Percentiles rank a stretch among this genome's conserved stretches.
These are phyloP conservation scores for Nephila pilipes DNA, from an alignment of 1,140 invertebrate species.

Conservation along the genomic window DNA sequence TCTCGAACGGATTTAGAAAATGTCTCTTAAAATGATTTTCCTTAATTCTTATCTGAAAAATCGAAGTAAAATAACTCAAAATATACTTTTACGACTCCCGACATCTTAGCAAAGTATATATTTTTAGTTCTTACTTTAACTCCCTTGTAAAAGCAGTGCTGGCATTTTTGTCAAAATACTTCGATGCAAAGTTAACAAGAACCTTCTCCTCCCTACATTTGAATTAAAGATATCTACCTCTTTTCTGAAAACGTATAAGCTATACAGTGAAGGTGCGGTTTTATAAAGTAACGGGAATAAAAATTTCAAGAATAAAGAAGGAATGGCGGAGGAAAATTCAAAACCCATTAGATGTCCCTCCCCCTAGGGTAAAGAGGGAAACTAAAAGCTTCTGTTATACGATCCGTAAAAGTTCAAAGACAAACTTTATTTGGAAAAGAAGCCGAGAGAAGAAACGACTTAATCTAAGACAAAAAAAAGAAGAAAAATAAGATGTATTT, in stretches of 20 bases:
- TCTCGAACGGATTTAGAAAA: too few relatives aligned
- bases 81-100: too few relatives aligned
- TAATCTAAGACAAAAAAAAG: slow-evolving; percentile 32
- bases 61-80: too few relatives aligned
- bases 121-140: too few relatives aligned
- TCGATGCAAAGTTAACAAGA: too few relatives aligned
- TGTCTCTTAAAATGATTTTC: too few relatives aligned
- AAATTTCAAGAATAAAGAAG: slow-evolving; percentile 15
- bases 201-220: too few relatives aligned
- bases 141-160: too few relatives aligned
- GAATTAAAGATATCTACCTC: background rate
- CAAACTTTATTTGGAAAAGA: slow-evolving; percentile 40
- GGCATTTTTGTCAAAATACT: too few relatives aligned
- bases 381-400: slow-evolving; percentile 59
- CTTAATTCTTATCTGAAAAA: too few relatives aligned
- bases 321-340: slow-evolving; percentile 17
- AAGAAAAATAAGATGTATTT: slow-evolving; percentile 36
- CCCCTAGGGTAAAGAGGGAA: slow-evolving; percentile 37
- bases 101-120: too few relatives aligned
- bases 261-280: background rate
- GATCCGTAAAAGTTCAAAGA: slow-evolving; percentile 48
- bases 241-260: background rate
- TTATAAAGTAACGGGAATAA: slow-evolving; percentile 19
- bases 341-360: slow-evolving; percentile 44
- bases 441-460: slow-evolving; percentile 15